Percentiles rank a stretch among this genome's conserved stretches.
These are phyloP conservation scores for Carcina quercana DNA, from an alignment of 2,888 invertebrate species.

Conservation along the genomic window DNA sequence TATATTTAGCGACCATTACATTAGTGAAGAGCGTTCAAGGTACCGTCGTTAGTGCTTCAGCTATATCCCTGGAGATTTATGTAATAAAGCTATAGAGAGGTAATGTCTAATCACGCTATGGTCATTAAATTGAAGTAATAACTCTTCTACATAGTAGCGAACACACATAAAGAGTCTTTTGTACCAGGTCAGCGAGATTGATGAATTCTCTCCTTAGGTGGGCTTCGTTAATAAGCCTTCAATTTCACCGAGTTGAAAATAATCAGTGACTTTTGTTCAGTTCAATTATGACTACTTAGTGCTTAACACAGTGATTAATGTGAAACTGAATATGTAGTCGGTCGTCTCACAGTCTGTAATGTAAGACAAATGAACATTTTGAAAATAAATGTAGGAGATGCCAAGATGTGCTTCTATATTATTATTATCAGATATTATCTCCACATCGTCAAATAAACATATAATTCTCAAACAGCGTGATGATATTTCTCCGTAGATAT, in stretches of 20 bases:
- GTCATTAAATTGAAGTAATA: slow-evolving; percentile 68
- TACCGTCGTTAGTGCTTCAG: slow-evolving; percentile 39
- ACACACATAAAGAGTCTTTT: slow-evolving; percentile 58
- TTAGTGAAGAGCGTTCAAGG: slow-evolving; percentile 31
- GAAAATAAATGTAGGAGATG: no score
- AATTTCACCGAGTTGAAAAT: slow-evolving; percentile 35
- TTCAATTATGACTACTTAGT: slow-evolving; percentile 5
- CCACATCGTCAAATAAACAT: no score
- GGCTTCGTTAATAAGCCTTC: slow-evolving; percentile 59
- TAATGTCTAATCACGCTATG: slow-evolving; percentile 61
- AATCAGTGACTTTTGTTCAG: slow-evolving; percentile 38
- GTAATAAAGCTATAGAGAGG: slow-evolving; percentile 56
- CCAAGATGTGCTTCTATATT: no score
- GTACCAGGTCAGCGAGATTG: slow-evolving; percentile 58
- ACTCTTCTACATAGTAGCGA: slow-evolving; percentile 66
- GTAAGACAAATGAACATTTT: no score
- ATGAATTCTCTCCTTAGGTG: slow-evolving; percentile 66
- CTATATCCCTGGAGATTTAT: slow-evolving; percentile 46
- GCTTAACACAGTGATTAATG: neutral
- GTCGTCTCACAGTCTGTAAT: no score
- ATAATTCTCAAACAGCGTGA: no score
- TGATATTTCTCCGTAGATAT: no score
- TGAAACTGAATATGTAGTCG: neutral
- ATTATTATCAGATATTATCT: no score
- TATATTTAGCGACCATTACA: slow-evolving; percentile 40